Conservation (phyloP, 2,113 vertebrate species). For the Nycticebus coucang region DNA sequence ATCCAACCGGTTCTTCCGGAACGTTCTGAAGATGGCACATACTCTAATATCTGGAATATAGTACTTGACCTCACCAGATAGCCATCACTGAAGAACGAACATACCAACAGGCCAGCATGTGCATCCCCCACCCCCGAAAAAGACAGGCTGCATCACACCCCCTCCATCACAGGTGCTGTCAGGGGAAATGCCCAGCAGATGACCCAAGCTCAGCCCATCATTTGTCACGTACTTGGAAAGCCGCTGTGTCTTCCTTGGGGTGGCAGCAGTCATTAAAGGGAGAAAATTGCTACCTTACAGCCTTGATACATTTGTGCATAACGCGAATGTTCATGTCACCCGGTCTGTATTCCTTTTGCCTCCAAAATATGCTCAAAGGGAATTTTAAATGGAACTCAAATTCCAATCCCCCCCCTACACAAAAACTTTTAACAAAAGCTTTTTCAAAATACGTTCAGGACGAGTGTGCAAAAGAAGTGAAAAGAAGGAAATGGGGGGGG, state of each 20-base stretch:
- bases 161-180: neutral
- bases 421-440: slow-evolving; percentile 17
- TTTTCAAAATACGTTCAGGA: slow-evolving; percentile 25
- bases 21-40: neutral
- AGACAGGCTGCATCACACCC: neutral
- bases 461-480: neutral
- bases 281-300: neutral
- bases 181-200: neutral
- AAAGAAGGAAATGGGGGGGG: neutral
- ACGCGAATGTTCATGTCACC: neutral
- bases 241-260: slow-evolving; percentile 64
- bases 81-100: neutral
- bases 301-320: neutral
- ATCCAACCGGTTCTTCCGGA: neutral
- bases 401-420: neutral
- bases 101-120: neutral
- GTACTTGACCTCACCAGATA: slow-evolving; percentile 1
- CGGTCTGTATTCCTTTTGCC: neutral
- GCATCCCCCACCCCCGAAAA: neutral
- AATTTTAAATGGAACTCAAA: slow-evolving; percentile 15
- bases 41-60: neutral
- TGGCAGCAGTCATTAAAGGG: slow-evolving; percentile 47
- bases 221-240: slow-evolving; percentile 58
- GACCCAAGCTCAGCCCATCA: slow-evolving; percentile 9
- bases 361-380: neutral